Evolutionary conservation across 2,113 vertebrate species (phyloP).

Genomic region (Aegotheles bennettii): DNA sequence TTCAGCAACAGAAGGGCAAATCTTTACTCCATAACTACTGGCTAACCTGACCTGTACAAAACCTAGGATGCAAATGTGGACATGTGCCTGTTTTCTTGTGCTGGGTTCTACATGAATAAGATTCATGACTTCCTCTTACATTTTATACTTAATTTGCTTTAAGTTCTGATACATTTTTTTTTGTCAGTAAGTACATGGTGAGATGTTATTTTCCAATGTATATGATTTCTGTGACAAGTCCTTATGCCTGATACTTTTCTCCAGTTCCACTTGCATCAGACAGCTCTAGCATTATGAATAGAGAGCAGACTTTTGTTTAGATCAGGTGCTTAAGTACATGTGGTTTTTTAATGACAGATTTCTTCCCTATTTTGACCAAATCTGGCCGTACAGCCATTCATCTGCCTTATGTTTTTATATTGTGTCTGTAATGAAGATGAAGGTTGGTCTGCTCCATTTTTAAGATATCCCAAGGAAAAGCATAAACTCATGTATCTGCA

Average conservation of each 20-base stretch:
- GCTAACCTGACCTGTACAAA: background rate
- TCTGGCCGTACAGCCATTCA: background rate
- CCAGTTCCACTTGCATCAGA: background rate
- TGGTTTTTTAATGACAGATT: background rate
- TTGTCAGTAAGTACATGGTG: background rate
- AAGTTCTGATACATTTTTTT: background rate
- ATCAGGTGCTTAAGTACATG: background rate
- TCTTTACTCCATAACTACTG: background rate
- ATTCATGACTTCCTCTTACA: background rate
- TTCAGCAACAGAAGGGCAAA: background rate
- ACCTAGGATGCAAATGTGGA: background rate
- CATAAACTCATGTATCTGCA: background rate
- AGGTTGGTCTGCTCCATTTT: background rate
- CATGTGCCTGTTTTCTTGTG: background rate
- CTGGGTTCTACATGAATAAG: background rate
- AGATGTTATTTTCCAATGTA: background rate
- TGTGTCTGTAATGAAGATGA: background rate
- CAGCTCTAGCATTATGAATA: background rate
- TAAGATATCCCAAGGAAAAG: background rate
- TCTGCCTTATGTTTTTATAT: background rate
- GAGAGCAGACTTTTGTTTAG: background rate
- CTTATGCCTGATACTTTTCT: background rate
- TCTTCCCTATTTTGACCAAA: background rate
- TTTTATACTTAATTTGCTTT: background rate
- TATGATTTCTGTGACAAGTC: background rate